Base-by-base conservation (phyloP, 2,113 vertebrate species). In the Zosterops lateralis region DNA sequence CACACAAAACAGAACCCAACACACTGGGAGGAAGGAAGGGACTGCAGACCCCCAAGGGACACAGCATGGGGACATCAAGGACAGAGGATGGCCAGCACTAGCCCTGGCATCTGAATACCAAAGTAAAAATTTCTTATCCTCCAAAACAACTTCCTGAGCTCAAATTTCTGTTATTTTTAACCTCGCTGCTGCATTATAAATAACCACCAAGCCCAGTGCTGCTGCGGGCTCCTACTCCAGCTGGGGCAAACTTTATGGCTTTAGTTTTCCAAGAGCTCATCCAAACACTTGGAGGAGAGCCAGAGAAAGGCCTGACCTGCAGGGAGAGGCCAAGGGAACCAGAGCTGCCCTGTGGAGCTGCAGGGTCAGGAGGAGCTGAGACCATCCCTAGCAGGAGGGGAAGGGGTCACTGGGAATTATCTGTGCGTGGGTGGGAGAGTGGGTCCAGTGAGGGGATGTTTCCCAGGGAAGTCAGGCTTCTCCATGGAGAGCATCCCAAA, bases 121-220 rank as follows among this genome's bases (percentile, higher is more conserved):
- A 74, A 81, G 20, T 14, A 77, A 50, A 86, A 96, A 51, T 60
- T 90, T 72, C 51, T 77, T 48, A 71, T 60, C 50, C 77, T 94
- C 67, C 32, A 2, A 89, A 93, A 89, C 22, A 90, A 89, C 54
- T 93, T 88, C 66, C 89, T 75, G 40, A 45, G 15, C 78, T 92
- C 76, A 68, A 87, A 67, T 85, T 84, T 90, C 62, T 89, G 83
- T 75, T 94, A 91, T 93, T 96, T 96, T 95, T 92, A 93, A 87
- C 84, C 47, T 67, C 7, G 0, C 7, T 84, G 58, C 68, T 71
- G 71, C 75, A 78, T 65, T 96, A 92, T 90, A 95, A 95, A 96
- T 82, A 94, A 61, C 92, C 42, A 73, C 22, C 0, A 3, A 44
- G 81, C 67, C 66, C 32, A 2, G 73, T 1, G 2, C 76, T 86